phyloP scores from a whole-genome alignment of 64 coral and sea anemone species.

The Catalaphyllia jardinei region DNA sequence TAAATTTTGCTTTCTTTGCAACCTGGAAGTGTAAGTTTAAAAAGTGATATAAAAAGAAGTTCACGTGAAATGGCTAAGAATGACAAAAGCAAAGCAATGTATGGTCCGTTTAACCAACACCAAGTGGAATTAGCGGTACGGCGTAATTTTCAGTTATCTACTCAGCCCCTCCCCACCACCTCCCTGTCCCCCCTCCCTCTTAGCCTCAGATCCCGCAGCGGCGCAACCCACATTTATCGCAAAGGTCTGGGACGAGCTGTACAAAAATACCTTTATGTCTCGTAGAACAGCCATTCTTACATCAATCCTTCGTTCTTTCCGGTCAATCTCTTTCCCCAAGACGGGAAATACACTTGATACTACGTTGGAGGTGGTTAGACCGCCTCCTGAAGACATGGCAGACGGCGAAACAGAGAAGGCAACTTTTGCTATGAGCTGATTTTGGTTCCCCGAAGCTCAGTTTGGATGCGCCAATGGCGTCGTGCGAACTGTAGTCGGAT shows the following conservation, averaged over 20 bases:
- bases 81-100: not conserved
- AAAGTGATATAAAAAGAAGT: too few species aligned
- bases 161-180: too few species aligned
- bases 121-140: not conserved
- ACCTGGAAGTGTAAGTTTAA: too few species aligned
- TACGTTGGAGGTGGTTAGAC: constrained; percentile 4
- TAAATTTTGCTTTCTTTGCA: too few species aligned
- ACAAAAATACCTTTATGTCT: not conserved
- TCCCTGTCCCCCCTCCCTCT: too few species aligned
- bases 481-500: constrained; percentile 88
- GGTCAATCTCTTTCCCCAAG: constrained; percentile 18
- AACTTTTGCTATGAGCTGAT: constrained; percentile 98
- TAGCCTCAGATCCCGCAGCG: not conserved
- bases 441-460: constrained; percentile 99
- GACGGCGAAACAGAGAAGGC: constrained; percentile 60
- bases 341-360: constrained; percentile 57
- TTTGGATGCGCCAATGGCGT: constrained; percentile 94
- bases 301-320: constrained; percentile 31
- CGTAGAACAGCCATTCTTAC: not conserved
- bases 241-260: not conserved
- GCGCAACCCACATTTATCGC: not conserved
- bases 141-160: too few species aligned
- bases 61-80: too few species aligned
- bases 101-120: not conserved
- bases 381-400: constrained; percentile 54